Evolutionary conservation across 2,113 vertebrate genomes (phyloP).

Genomic region (Cranoglanis bouderius): DNA sequence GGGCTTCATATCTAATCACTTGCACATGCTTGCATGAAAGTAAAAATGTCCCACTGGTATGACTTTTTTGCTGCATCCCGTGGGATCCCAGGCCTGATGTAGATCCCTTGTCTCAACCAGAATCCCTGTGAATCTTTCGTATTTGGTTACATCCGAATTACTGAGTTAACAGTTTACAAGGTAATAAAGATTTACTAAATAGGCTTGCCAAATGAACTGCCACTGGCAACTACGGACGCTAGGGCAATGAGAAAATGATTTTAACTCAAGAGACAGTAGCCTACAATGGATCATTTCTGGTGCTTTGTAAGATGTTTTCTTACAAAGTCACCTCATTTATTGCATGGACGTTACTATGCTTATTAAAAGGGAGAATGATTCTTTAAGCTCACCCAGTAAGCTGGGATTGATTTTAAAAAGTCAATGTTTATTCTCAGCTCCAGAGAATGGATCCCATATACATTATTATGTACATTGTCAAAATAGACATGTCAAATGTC

Average conservation of each 20-base stretch:
- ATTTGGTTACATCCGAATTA: not conserved
- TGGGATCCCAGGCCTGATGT: not conserved
- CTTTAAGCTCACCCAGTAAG: slow-evolving; percentile 69
- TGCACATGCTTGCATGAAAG: not conserved
- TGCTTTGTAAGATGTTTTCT: slow-evolving; percentile 67
- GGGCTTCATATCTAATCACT: not conserved
- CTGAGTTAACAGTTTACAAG: not conserved
- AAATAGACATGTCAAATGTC: slow-evolving; percentile 71
- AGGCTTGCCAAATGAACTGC: not conserved
- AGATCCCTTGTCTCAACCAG: not conserved
- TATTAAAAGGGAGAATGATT: slow-evolving; percentile 59
- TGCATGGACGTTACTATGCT: slow-evolving; percentile 67
- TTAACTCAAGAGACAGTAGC: not conserved
- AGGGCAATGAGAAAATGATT: not conserved
- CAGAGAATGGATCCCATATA: no score
- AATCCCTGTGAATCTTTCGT: not conserved
- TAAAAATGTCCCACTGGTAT: not conserved
- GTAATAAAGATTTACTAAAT: not conserved
- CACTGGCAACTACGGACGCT: not conserved
- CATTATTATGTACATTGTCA: no score
- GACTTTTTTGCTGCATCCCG: not conserved
- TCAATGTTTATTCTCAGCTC: slow-evolving; percentile 77
- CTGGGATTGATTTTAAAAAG: slow-evolving; percentile 70
- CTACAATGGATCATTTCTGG: slow-evolving; percentile 23
- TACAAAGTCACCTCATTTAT: slow-evolving; percentile 65